These are phyloP conservation scores for Rhincodon typus DNA, from an alignment of 2,797 vertebrate species.

Conservation along the genomic window DNA sequence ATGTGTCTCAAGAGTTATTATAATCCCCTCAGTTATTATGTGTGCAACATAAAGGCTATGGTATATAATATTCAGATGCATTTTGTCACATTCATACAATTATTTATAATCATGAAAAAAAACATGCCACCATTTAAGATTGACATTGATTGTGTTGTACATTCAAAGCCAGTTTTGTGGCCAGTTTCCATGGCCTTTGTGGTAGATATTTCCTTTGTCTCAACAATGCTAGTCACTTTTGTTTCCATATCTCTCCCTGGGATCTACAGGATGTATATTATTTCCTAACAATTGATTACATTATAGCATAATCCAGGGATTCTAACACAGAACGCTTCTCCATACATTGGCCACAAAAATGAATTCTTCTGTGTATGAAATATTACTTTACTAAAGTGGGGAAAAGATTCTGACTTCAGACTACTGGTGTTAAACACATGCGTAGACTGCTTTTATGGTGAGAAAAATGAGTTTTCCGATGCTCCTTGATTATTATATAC, in stretches of 20 bases:
- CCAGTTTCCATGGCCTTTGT: background rate
- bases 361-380: background rate
- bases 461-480: background rate
- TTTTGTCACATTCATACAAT: background rate
- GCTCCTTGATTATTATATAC: background rate
- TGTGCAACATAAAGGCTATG: background rate
- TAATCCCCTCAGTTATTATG: background rate
- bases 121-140: background rate
- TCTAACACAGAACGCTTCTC: background rate
- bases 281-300: background rate
- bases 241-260: background rate
- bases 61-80: background rate
- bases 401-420: background rate
- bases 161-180: background rate
- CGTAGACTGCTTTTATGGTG: background rate
- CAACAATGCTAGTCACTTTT: too few relatives aligned
- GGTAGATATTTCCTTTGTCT: background rate
- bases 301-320: background rate
- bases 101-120: background rate
- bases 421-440: background rate
- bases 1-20: slow-evolving; percentile 1
- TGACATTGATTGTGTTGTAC: slow-evolving; percentile 7
- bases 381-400: background rate
- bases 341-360: background rate
- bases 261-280: background rate